Percentiles rank a stretch among this genome's conserved stretches.
phyloP scores from a whole-genome alignment of 2,888 invertebrate genomes.

The Sarcophaga rosellei region DNA sequence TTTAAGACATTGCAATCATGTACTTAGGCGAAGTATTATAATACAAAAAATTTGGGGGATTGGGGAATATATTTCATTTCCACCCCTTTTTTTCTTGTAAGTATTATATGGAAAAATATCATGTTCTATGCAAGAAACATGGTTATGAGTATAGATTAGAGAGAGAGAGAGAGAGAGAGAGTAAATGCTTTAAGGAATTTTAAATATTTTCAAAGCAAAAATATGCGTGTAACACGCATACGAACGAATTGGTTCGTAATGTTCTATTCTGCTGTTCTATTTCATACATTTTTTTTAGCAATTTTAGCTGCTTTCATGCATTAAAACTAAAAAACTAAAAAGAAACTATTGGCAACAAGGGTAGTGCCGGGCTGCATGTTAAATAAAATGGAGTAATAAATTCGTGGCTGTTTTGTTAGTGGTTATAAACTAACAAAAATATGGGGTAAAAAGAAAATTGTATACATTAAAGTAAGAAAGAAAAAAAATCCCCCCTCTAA shows the following conservation, averaged over 20 bases:
- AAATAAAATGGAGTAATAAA: slow-evolving; percentile 24
- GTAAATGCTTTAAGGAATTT: slow-evolving; percentile 29
- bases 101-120: slow-evolving; percentile 21
- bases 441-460: slow-evolving; percentile 31
- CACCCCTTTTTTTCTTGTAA: neutral
- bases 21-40: too few species aligned
- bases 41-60: neutral
- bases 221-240: slow-evolving; percentile 65
- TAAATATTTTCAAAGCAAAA: slow-evolving; percentile 33
- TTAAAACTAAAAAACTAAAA: slow-evolving; percentile 1
- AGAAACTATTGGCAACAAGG: slow-evolving; percentile 48
- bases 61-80: too few species aligned
- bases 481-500: neutral
- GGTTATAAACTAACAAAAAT: slow-evolving; percentile 7
- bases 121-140: slow-evolving; percentile 36
- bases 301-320: neutral
- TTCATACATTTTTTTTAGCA: neutral
- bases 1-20: slow-evolving; percentile 6
- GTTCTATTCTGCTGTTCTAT: neutral
- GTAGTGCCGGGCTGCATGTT: slow-evolving; percentile 20
- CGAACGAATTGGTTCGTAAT: slow-evolving; percentile 55
- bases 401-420: slow-evolving; percentile 18
- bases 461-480: neutral
- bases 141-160: slow-evolving; percentile 10
- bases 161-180: neutral